phyloP scores from a whole-genome alignment of 2,797 vertebrate species.

The Peromyscus nudipes region DNA sequence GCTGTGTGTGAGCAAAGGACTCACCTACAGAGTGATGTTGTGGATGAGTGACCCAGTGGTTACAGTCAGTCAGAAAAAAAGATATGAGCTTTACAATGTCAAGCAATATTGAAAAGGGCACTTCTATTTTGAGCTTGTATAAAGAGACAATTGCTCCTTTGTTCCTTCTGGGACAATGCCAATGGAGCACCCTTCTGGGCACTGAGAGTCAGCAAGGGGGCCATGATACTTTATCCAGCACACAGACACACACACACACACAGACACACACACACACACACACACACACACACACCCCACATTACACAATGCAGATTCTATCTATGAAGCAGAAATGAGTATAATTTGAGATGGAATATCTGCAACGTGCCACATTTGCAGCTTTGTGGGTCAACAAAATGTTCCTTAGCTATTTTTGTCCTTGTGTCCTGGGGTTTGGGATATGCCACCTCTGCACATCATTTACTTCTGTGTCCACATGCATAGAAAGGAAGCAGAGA shows the following conservation, averaged over 20 bases:
- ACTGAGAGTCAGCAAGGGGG: slow-evolving; percentile 23
- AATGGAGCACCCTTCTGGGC: slow-evolving; percentile 11
- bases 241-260: background rate
- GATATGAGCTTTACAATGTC: slow-evolving; percentile 40
- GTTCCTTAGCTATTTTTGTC: background rate
- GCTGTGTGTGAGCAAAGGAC: slow-evolving; percentile 50
- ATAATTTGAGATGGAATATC: slow-evolving; percentile 27
- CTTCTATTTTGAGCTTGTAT: slow-evolving; percentile 76
- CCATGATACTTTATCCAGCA: background rate
- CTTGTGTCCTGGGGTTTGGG: background rate
- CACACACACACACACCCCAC: background rate
- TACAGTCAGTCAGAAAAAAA: slow-evolving; percentile 68
- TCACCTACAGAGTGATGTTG: slow-evolving; percentile 57
- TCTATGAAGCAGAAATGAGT: background rate
- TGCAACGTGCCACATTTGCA: background rate
- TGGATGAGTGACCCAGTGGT: background rate
- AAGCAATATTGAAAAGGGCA: slow-evolving; percentile 56
- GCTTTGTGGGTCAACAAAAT: slow-evolving; percentile 1
- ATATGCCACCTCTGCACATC: background rate
- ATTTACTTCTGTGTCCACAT: background rate
- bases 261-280: background rate
- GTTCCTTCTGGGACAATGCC: slow-evolving; percentile 32
- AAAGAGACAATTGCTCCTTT: slow-evolving; percentile 67
- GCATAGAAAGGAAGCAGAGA: background rate
- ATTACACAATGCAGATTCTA: background rate